Evolutionary conservation across 2,113 vertebrate species (phyloP).

Genomic region (Cygnus buccinator): DNA sequence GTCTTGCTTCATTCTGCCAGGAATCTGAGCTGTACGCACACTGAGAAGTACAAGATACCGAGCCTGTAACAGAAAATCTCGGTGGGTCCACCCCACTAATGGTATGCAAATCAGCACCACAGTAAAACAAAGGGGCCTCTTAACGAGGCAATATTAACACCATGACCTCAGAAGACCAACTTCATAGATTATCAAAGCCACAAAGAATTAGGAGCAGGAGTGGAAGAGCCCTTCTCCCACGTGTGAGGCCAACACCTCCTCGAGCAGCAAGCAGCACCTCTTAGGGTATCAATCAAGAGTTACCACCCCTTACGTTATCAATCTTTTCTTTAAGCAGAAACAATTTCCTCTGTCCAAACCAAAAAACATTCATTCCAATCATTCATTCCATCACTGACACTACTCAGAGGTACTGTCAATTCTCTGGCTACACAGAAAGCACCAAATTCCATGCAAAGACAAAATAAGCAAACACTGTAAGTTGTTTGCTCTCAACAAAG

Average conservation of each 20-base stretch:
- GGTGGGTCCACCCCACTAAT: not conserved
- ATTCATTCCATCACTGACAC: not conserved
- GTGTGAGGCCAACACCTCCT: not conserved
- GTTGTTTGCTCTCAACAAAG: not conserved
- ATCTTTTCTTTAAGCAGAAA: not conserved
- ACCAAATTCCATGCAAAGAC: not conserved
- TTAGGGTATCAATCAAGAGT: too few species aligned
- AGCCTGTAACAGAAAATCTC: not conserved
- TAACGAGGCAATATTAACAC: not conserved
- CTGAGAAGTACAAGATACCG: not conserved
- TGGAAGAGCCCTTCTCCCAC: not conserved
- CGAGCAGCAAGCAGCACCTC: not conserved
- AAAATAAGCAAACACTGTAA: not conserved
- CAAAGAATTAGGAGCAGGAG: not conserved
- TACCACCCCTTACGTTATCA: not conserved
- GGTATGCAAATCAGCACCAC: not conserved
- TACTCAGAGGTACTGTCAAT: not conserved
- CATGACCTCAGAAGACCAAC: fast-evolving
- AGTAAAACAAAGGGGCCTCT: not conserved
- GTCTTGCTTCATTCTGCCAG: too few species aligned
- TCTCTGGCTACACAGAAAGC: not conserved
- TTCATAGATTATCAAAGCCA: not conserved
- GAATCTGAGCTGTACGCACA: not conserved
- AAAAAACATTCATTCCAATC: not conserved
- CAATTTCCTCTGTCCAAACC: not conserved